These are phyloP conservation scores for Drosophila recens DNA, from an alignment of 2,888 invertebrate genomes.

Conservation along the genomic window DNA sequence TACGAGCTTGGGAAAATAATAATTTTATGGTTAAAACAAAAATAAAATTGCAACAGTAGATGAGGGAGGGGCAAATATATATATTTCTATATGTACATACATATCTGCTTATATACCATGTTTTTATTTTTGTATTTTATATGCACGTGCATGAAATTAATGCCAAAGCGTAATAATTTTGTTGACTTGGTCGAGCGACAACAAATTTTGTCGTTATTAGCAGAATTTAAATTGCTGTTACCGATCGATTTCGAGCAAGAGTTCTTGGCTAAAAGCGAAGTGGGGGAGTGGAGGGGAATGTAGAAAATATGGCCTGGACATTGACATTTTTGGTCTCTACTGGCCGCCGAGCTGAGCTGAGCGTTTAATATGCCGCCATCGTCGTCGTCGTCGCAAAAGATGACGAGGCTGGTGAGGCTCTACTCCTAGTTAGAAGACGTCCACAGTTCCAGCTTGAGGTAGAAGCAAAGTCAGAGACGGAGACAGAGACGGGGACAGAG, in stretches of 20 bases:
- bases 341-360: constrained; percentile 30
- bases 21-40: constrained; percentile 74
- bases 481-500: constrained; percentile 35
- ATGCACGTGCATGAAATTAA: constrained; percentile 78
- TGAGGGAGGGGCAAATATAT: constrained; percentile 15
- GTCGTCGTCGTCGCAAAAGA: constrained; percentile 45
- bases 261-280: neutral
- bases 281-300: neutral
- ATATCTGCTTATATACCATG: constrained; percentile 7
- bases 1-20: constrained; percentile 82
- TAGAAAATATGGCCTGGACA: constrained; percentile 61
- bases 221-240: constrained; percentile 79
- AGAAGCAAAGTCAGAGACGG: neutral
- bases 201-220: constrained; percentile 74
- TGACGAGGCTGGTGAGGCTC: constrained; percentile 56
- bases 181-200: constrained; percentile 58
- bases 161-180: constrained; percentile 51
- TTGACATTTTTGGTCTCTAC: constrained; percentile 79
- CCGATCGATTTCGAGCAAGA: constrained; percentile 69
- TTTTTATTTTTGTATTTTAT: neutral
- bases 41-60: constrained; percentile 4
- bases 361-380: constrained; percentile 74
- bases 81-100: constrained; percentile 4
- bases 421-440: constrained; percentile 73
- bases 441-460: constrained; percentile 32